Evolutionary conservation across 2,113 vertebrate species (phyloP), one percentile per base, ranked within the genome.

Genomic region (Halichoeres trimaculatus): DNA sequence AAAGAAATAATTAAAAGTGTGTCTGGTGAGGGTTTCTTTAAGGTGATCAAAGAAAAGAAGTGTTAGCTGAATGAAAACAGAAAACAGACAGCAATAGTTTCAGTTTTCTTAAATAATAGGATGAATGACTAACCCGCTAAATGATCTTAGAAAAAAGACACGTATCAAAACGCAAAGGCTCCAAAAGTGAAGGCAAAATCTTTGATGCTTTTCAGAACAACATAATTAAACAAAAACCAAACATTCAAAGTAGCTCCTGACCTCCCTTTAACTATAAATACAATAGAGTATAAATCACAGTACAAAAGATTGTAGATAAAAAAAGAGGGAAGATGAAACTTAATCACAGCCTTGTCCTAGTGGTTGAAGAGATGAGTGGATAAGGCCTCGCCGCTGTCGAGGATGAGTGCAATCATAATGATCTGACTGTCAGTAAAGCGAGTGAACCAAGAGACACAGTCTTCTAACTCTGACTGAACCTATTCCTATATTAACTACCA

Each of bases 251-350:
- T 65, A 71, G 67, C 45, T 70, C 38, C 54, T 50, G 24, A 47
- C 59, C 38, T 73, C 58, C 78, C 55, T 68, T 79, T 53, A 45
- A 53, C 68, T 62, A 70, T 8, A 73, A 66, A 79, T 68, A 74
- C 65, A 50, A 68, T 63, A 84, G 48, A 58, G 73, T 88, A 85
- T 43, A 87, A 87, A 87, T 81, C 83, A 89, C 67, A 72, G 65
- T 82, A 88, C 23, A 90, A 89, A 91, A 69, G 17, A 74, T 62
- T 58, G 73, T 80, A 83, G 52, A 80, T 81, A 88, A 84, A 24
- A 69, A 54, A 63, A 74, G 1, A 24, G 36, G 52, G 60, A 53
- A 58, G 45, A 74, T 47, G 61, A 57, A 74, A 76, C 36, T 36
- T 60, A 57, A 85, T 80, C 72, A 68, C 75, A 80, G 66, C 75